A percentile compares a stretch with the other conserved stretches of the same genome.
Evolutionary conservation across 1,140 invertebrate genomes (phyloP).

Genomic region (Aporrectodea caliginosa): DNA sequence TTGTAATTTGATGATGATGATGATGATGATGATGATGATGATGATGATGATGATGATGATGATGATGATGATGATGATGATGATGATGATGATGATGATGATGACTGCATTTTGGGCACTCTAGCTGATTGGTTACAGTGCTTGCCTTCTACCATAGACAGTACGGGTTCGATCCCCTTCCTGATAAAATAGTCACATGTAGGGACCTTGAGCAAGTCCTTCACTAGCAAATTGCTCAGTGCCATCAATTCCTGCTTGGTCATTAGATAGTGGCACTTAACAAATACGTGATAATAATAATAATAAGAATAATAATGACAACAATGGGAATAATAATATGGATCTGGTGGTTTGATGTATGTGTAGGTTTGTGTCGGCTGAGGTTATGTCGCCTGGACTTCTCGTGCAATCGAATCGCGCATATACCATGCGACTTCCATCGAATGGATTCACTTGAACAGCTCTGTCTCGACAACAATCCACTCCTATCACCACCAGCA

Average conservation of each 20-base stretch:
- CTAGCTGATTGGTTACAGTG: too few relatives aligned
- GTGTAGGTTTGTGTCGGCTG: slow-evolving; percentile 77
- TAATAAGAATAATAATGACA: too few relatives aligned
- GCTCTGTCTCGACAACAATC: slow-evolving; percentile 78
- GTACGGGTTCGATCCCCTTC: not conserved
- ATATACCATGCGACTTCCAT: slow-evolving; percentile 76
- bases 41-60: too few relatives aligned
- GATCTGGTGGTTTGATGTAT: not conserved
- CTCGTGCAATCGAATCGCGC: slow-evolving; percentile 80
- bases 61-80: not conserved
- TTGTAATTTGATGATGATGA: too few relatives aligned
- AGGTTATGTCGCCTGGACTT: slow-evolving; percentile 78
- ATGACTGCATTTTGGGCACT: not conserved
- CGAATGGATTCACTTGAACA: slow-evolving; percentile 76
- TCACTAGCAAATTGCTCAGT: too few relatives aligned
- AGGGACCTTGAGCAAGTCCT: too few relatives aligned
- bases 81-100: not conserved
- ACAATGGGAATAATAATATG: not conserved
- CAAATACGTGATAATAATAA: too few relatives aligned
- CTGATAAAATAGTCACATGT: not conserved
- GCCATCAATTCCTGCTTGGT: too few relatives aligned
- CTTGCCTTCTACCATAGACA: too few relatives aligned
- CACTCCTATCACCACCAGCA: slow-evolving; percentile 81
- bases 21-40: too few relatives aligned
- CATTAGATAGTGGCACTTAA: too few relatives aligned